Percentiles rank a stretch among this genome's conserved stretches.
Conservation (phyloP, 2,113 vertebrate genomes). For the Paracanthobrama guichenoti region DNA sequence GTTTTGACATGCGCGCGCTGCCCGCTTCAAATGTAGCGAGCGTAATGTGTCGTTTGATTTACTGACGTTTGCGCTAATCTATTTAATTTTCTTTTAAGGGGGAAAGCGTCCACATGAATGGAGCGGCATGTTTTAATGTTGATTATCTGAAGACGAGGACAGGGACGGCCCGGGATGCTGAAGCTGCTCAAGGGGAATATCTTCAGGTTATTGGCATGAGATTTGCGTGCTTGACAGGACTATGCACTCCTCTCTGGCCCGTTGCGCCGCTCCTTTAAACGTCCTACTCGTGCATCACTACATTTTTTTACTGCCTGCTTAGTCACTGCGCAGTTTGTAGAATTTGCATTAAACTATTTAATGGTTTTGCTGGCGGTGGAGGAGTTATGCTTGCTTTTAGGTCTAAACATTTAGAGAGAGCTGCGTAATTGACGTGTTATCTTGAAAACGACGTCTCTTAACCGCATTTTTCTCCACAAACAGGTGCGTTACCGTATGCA, state of each 20-base stretch:
- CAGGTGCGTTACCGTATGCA: slow-evolving; percentile 5
- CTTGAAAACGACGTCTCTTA: not conserved
- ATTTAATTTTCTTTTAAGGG: slow-evolving; percentile 77
- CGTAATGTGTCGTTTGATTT: slow-evolving; percentile 66
- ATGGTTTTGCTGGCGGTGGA: not conserved
- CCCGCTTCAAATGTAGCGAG: slow-evolving; percentile 65
- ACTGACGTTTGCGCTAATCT: slow-evolving; percentile 78
- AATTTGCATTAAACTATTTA: not conserved
- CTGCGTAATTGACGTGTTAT: not conserved
- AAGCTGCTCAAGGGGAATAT: slow-evolving; percentile 30
- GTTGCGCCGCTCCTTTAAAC: slow-evolving; percentile 22
- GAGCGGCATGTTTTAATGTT: slow-evolving; percentile 67
- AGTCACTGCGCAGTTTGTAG: not conserved
- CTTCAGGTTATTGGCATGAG: slow-evolving; percentile 47
- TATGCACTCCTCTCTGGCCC: not conserved
- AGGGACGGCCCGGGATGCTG: slow-evolving; percentile 50
- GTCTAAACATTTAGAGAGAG: not conserved
- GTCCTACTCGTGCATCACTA: slow-evolving; percentile 37
- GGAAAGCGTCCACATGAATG: slow-evolving; percentile 69
- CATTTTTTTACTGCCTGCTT: not conserved
- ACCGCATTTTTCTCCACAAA: not conserved
- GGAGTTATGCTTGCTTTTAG: not conserved
- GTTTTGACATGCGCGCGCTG: slow-evolving; percentile 61
- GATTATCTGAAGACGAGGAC: slow-evolving; percentile 70
- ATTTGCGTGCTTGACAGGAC: slow-evolving; percentile 36